Conservation (phyloP, 2,888 invertebrate species). For the Andrena haemorrhoa region DNA sequence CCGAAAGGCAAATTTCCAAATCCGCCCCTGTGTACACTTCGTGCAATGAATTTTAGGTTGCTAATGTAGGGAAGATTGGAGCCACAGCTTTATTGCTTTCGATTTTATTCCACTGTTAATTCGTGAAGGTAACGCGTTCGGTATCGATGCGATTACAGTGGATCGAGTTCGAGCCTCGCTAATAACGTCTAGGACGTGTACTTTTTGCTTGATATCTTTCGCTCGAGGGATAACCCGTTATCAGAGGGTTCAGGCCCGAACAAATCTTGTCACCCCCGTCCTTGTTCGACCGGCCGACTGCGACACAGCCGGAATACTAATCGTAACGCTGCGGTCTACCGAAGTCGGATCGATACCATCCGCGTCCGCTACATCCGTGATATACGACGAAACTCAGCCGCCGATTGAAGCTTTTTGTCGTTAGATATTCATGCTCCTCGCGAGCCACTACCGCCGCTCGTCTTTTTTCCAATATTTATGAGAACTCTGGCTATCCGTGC, state of each 20-base stretch:
- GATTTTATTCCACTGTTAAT: background rate
- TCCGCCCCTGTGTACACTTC: no score
- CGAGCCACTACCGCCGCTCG: constrained; percentile 20
- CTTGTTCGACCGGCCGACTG: constrained; percentile 75
- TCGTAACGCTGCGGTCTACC: constrained; percentile 73
- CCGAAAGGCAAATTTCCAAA: no score
- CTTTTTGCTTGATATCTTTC: constrained; percentile 7
- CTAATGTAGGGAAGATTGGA: background rate
- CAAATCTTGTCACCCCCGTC: constrained; percentile 70
- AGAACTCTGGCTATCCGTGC: constrained; percentile 15
- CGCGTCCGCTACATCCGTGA: constrained; percentile 45
- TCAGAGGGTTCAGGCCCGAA: constrained; percentile 34
- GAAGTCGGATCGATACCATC: constrained; percentile 76
- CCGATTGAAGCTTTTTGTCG: constrained; percentile 49
- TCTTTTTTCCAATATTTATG: constrained; percentile 46
- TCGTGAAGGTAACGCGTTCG: background rate
- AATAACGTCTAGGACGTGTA: constrained; percentile 17
- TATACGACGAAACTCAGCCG: constrained; percentile 46
- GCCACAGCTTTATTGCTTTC: background rate
- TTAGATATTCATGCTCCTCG: constrained; percentile 48
- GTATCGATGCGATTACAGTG: constrained; percentile 20
- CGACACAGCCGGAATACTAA: constrained; percentile 79
- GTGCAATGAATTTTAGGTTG: background rate
- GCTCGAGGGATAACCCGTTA: constrained; percentile 44
- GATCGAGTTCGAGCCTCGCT: constrained; percentile 13